Evolutionary conservation across 2,888 invertebrate species (phyloP).

Genomic region (Scelioninae gen. 1): DNA sequence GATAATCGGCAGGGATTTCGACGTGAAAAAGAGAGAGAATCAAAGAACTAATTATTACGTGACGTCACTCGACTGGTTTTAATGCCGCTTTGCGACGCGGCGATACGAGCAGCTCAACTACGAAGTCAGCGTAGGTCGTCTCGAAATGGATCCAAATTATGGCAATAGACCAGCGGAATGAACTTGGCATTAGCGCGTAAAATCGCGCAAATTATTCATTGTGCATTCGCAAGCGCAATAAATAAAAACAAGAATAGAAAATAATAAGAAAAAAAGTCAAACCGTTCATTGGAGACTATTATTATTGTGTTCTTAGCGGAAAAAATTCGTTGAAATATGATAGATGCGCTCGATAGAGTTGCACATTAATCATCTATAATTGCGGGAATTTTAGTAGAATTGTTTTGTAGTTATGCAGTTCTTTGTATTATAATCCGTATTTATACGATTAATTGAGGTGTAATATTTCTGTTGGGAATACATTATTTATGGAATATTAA

Average conservation of each 20-base stretch:
- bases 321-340: slow-evolving; percentile 19
- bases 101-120: slow-evolving; percentile 46
- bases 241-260: background rate
- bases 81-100: slow-evolving; percentile 65
- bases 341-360: slow-evolving; percentile 9
- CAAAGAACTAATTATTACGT: slow-evolving; percentile 77
- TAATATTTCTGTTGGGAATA: slow-evolving; percentile 13
- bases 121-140: slow-evolving; percentile 49
- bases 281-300: background rate
- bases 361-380: slow-evolving; percentile 34
- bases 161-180: slow-evolving; percentile 54
- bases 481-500: slow-evolving; percentile 27
- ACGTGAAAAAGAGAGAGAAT: slow-evolving; percentile 70
- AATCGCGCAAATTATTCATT: slow-evolving; percentile 34
- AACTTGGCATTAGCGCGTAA: slow-evolving; percentile 52
- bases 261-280: background rate
- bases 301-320: slow-evolving; percentile 12
- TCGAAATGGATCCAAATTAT: slow-evolving; percentile 56
- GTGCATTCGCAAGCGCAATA: slow-evolving; percentile 4
- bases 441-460: slow-evolving; percentile 28
- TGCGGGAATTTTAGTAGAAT: slow-evolving; percentile 23
- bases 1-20: slow-evolving; percentile 64
- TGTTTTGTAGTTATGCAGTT: slow-evolving; percentile 20
- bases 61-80: slow-evolving; percentile 76
- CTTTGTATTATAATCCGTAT: slow-evolving; percentile 13